Base-by-base conservation (phyloP, 2,888 invertebrate genomes). In the Agonopterix arenella region DNA sequence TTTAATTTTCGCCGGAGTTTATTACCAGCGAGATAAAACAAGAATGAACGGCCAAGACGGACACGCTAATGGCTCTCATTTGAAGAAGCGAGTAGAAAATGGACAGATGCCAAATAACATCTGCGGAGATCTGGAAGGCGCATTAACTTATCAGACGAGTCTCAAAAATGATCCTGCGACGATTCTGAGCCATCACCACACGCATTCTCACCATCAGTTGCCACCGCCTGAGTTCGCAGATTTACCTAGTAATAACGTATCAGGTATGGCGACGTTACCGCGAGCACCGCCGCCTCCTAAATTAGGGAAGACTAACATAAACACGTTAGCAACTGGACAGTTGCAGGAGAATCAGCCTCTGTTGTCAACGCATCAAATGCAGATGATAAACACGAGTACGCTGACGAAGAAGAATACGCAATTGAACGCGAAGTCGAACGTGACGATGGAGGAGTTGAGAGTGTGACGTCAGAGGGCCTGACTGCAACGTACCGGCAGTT, bases 1-100 rank as follows among this genome's bases (percentile, higher is more conserved):
- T 45, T 88, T 98, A 36, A 97, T 98, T 70, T 98, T 98, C 73
- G 97, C 97, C 49, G 97, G 97, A 3, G 96, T 98, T 0, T 98
- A 97, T 76, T 98, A 98, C 73, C 97, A 98, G 72, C 90, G 96
- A 49, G 96, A 96, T 71, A 96, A 96, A 76, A 94, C 94, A 55
- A 90, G 94, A 59, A 92, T 94, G 89, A 88, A 93, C 55, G 90
- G 90, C 9, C 90, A 90, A 64, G 90, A 89, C 8, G 86, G 84
- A 16, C 28, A 28, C 28, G 75, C 88, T 8, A 92, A 89, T 51
- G 86, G 89, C 0, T 76, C 85, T 1, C 89, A 89, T 66, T 83
- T 91, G 48, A 92, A 95, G 71, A 93, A 95, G 66, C 90, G 95
- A 40, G 94, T 93, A 56, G 95, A 96, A 70, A 96, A 96, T 64